Evolutionary conservation across 2,888 invertebrate genomes (phyloP).

Genomic region (Morpho deidamia): DNA sequence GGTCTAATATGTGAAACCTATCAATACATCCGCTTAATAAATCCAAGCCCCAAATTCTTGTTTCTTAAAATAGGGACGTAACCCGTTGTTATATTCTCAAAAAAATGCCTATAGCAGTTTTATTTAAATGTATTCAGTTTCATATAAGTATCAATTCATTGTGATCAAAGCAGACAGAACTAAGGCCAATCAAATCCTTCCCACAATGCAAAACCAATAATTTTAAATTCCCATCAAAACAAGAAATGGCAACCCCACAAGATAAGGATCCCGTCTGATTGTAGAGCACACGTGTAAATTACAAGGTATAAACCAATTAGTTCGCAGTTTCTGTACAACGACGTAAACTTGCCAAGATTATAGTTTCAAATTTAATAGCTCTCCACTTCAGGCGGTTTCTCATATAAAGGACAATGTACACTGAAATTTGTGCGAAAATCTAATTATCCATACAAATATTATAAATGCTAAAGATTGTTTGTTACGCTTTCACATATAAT

Average conservation of each 20-base stretch:
- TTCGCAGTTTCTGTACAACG: conserved; percentile 24
- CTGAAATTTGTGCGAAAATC: background rate
- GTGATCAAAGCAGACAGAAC: background rate
- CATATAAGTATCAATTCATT: background rate
- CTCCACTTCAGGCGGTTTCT: conserved; percentile 14
- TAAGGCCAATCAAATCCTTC: background rate
- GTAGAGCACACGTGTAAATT: conserved; percentile 21
- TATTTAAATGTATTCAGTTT: too few relatives aligned
- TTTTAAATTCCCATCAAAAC: conserved; percentile 9
- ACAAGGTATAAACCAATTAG: conserved; percentile 28
- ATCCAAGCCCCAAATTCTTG: too few relatives aligned
- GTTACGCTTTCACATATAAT: too few relatives aligned
- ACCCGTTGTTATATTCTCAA: background rate
- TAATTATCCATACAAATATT: too few relatives aligned
- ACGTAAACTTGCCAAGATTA: conserved; percentile 28
- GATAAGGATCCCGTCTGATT: conserved; percentile 12
- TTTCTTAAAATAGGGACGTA: too few relatives aligned
- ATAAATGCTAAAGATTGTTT: too few relatives aligned
- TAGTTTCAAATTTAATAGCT: conserved; percentile 30
- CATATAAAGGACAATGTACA: conserved; percentile 5
- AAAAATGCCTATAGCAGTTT: background rate
- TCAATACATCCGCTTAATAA: too few relatives aligned
- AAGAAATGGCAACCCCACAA: background rate
- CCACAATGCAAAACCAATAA: background rate
- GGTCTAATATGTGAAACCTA: too few relatives aligned